Percentiles rank a stretch among this genome's conserved stretches.
Conservation (phyloP, 2,888 invertebrate species). For the Microchrysa polita region DNA sequence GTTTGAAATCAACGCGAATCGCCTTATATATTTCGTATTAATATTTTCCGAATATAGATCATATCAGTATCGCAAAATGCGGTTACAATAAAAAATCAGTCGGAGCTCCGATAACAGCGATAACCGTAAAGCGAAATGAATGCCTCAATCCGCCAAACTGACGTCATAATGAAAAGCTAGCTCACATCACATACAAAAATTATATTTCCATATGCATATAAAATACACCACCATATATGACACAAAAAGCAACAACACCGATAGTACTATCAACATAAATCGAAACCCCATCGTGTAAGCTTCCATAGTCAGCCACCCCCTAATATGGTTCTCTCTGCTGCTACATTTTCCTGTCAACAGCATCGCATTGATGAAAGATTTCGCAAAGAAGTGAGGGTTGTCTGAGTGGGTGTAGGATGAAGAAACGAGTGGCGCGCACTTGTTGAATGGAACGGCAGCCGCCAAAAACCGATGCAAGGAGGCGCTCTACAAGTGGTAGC, state of each 20-base stretch:
- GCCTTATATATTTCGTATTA: no score
- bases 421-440: conserved; percentile 42
- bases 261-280: conserved; percentile 15
- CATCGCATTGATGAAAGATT: background rate
- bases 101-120: background rate
- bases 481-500: conserved; percentile 49
- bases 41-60: no score
- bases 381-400: background rate
- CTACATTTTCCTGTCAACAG: conserved; percentile 23
- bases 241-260: background rate
- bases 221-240: background rate
- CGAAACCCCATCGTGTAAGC: conserved; percentile 21
- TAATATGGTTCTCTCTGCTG: background rate
- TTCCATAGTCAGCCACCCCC: conserved; percentile 23
- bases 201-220: background rate
- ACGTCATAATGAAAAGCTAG: conserved; percentile 31
- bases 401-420: conserved; percentile 3
- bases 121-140: background rate
- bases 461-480: conserved; percentile 9
- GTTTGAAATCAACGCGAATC: no score
- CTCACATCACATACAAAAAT: background rate
- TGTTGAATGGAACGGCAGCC: conserved; percentile 46
- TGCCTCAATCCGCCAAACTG: conserved; percentile 21
- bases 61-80: background rate
- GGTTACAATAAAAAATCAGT: conserved; percentile 4